Percentiles rank a stretch among this genome's conserved stretches.
phyloP scores from a whole-genome alignment of 2,888 invertebrate species.

The Neoaliturus tenellus region DNA sequence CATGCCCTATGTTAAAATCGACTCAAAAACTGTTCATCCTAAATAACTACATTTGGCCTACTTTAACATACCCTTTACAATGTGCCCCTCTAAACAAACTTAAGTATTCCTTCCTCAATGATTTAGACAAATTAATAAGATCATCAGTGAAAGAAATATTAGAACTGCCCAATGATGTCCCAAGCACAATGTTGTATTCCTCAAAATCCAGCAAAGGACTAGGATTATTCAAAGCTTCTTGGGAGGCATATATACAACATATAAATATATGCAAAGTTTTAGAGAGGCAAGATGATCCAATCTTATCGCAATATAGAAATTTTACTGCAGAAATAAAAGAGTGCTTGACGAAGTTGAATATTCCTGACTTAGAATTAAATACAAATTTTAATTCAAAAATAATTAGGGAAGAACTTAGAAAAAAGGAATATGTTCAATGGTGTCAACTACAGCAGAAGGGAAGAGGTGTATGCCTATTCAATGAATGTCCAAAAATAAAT shows the following conservation, averaged over 20 bases:
- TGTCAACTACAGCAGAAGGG: background rate
- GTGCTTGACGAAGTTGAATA: background rate
- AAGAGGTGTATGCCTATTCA: background rate
- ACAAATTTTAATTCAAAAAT: background rate
- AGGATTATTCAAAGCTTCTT: background rate
- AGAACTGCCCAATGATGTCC: background rate
- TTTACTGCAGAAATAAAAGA: background rate
- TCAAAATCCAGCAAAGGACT: background rate
- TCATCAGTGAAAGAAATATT: background rate
- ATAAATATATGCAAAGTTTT: background rate
- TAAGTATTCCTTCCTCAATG: background rate
- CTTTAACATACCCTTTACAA: too few relatives aligned
- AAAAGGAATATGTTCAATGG: background rate
- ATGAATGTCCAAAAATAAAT: background rate
- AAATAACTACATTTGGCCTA: background rate
- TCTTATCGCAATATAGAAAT: background rate
- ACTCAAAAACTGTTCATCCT: background rate
- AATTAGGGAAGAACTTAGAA: background rate
- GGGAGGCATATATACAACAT: background rate
- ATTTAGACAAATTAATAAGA: background rate
- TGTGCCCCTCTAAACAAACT: background rate
- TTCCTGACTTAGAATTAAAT: too few relatives aligned
- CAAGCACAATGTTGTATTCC: background rate
- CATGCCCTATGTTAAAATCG: too few relatives aligned
- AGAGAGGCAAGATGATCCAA: background rate